Base-by-base conservation (phyloP, 2,888 invertebrate genomes). In the Pyrgus malvae region DNA sequence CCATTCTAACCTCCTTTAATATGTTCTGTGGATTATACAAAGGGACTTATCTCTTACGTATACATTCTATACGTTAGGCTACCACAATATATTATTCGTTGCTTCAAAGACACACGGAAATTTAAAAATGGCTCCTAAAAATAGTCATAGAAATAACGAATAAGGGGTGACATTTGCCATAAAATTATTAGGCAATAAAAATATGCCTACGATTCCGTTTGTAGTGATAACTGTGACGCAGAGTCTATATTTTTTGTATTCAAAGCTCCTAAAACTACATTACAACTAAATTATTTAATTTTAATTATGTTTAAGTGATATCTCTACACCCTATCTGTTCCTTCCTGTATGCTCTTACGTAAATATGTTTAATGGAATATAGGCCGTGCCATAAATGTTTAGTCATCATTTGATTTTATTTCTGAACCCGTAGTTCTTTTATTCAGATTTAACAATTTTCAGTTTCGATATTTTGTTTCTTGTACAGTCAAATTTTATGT, bases 331-430 rank as follows among this genome's bases (percentile, higher is more conserved):
- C 29, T 45, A 12, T 42, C 31, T 35, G 14, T 54, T 48, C 51
- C 50, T 51, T 44, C 25, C 16, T 42, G 50, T 54, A 25, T 59
- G n/a, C 38, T 55, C 17, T 54, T 48, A 46, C 33, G 31, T 54
- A 35, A 40, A 54, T 41, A 53, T 53, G 37, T 53, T 45, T 53
- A 45, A 53, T 53, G 29, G 38, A 53, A 63, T 62, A 66, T 66
- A 71, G 72, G 65, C 73, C 69, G 76, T 76, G 76, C 76, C 76
- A 76, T 76, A 76, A 64, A 61, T 64, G 49, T 62, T 67, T 69
- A 69, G 69, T 69, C 69, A 69, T 59, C 63, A 40, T 62, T 61
- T 59, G 61, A 64, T 58, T 57, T 65, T 63, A 63, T 55, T 62
- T 59, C 35, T 54, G 14, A 46, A 46, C 19, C 19, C 37, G 19